Evolutionary conservation across 2,113 vertebrate genomes (phyloP).

Genomic region (Neoarius graeffei): DNA sequence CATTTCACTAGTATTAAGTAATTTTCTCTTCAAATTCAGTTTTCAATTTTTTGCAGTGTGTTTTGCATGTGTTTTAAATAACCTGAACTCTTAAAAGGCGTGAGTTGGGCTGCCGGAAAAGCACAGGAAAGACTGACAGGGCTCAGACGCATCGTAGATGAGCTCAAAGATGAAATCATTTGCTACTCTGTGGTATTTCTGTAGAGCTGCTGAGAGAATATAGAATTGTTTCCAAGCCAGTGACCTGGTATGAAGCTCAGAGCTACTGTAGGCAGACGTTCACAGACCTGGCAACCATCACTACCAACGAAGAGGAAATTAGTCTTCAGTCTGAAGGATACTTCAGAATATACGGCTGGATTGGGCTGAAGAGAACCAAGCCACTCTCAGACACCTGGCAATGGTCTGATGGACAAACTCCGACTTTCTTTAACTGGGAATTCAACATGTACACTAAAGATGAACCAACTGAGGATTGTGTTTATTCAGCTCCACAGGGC

Average conservation of each 20-base stretch:
- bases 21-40: too few relatives aligned
- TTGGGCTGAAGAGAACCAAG: slow-evolving; percentile 15
- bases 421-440: neutral
- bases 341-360: neutral
- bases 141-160: neutral
- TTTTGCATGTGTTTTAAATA: neutral
- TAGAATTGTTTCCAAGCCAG: neutral
- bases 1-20: too few relatives aligned
- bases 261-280: neutral
- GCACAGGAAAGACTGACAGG: neutral
- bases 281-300: neutral
- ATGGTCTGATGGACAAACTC: slow-evolving; percentile 37
- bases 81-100: neutral
- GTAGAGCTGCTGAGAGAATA: neutral
- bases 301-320: neutral
- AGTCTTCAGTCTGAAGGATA: neutral
- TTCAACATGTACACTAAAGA: neutral
- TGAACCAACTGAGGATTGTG: neutral
- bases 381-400: neutral
- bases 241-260: neutral
- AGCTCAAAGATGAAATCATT: neutral
- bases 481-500: neutral
- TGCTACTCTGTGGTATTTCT: neutral
- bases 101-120: neutral
- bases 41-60: too few relatives aligned